Conservation (phyloP, 2,888 invertebrate genomes). For the Boloria euphrosyne region DNA sequence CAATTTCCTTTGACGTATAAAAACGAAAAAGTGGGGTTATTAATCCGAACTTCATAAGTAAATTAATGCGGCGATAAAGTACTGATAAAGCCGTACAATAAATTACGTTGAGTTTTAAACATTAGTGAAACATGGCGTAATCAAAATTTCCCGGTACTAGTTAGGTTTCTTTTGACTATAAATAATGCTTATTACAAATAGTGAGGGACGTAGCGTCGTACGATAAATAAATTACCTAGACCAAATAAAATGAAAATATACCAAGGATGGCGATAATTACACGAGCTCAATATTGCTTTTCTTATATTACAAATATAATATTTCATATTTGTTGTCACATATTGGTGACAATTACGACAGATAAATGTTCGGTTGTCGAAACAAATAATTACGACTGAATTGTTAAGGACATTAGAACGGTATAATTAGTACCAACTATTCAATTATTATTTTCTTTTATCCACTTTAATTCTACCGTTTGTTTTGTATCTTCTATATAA, state of each 20-base stretch:
- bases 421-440: not conserved
- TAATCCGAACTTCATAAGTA: slow-evolving; percentile 61
- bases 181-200: slow-evolving; percentile 20
- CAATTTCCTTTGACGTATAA: slow-evolving; percentile 36
- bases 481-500: no score
- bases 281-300: not conserved
- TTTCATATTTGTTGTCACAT: slow-evolving; percentile 24
- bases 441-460: slow-evolving; percentile 18
- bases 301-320: not conserved
- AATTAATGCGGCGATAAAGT: slow-evolving; percentile 62
- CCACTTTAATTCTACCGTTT: not conserved
- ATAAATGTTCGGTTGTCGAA: slow-evolving; percentile 29
- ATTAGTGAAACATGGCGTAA: slow-evolving; percentile 43
- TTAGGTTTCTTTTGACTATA: slow-evolving; percentile 19
- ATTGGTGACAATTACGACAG: slow-evolving; percentile 33
- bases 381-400: slow-evolving; percentile 37
- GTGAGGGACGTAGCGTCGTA: slow-evolving; percentile 26
- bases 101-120: slow-evolving; percentile 51
- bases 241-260: slow-evolving; percentile 1
- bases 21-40: slow-evolving; percentile 50
- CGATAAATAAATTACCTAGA: slow-evolving; percentile 24
- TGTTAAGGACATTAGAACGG: slow-evolving; percentile 17
- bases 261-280: slow-evolving; percentile 34
- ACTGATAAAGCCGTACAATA: slow-evolving; percentile 58
- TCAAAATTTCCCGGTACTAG: slow-evolving; percentile 28